Base-by-base conservation (phyloP, 2,797 vertebrate species). In the Melanogrammus aeglefinus region DNA sequence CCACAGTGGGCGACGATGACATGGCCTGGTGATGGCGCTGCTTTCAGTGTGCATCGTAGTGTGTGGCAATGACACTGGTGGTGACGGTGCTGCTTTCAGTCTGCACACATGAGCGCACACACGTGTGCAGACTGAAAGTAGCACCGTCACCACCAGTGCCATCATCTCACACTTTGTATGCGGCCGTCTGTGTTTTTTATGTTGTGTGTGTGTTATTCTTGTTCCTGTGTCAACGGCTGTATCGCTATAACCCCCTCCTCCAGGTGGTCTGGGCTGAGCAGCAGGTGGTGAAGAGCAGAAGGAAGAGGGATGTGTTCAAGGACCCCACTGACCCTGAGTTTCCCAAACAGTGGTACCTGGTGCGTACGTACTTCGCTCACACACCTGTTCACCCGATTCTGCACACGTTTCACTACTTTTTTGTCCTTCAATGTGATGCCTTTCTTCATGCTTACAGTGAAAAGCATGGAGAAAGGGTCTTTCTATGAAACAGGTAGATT, bases 321-420 rank as follows among this genome's bases (percentile, higher is more conserved):
- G 96, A 97, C 81, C 97, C 95, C 63, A 95, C 95, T 0, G 96
- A 99, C 90, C 96, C 97, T 0, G 97, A 97, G 88, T 97, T 96
- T 83, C 88, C 94, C 0, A 96, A 97, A 93, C 98, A 99, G 93
- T 99, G 98, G 98, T 99, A 99, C 87, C 94, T 99, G 96, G 98
- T 99, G 88, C 41, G 96, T 90, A 70, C 2, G 14, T 38, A 5
- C 10, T 27, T 66, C 63, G 4, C 41, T 44, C 12, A 16, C 41
- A 4, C 12, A 44, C 47, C 2, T 4, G 2, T 21, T 12, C 18
- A 21, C 4, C 3, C 44, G 9, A 36, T 41, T 10, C 47, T 51
- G 47, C 47, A 51, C 47, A 51, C 47, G 18, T 3, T 70, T 27
- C 27, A 29, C 66, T 10, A 2, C 66, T 29, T 7, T 27, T 70